Conservation (phyloP, 1,140 invertebrate species). For the Euglossa dilemma region DNA sequence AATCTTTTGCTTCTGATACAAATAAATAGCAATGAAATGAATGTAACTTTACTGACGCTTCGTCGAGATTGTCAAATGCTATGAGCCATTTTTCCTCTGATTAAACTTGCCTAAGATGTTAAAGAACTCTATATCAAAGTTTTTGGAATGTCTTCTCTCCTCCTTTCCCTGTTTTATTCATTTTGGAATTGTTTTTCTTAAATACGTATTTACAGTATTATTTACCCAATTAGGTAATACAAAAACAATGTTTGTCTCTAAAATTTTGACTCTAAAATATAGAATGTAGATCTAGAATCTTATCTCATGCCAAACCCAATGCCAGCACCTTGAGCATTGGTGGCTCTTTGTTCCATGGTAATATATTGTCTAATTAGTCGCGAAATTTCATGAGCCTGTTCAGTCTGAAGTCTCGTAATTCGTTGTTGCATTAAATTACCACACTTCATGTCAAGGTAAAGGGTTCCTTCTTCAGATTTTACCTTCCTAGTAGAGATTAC, state of each 20-base stretch:
- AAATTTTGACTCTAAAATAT: not conserved
- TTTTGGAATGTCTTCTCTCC: not conserved
- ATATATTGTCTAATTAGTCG: conserved; percentile 98
- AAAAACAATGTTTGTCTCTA: not conserved
- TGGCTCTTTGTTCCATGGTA: conserved; percentile 89
- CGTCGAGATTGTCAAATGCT: not conserved
- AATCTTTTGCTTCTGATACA: conserved; percentile 5
- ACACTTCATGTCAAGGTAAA: conserved; percentile 98
- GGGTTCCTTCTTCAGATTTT: conserved; percentile 93
- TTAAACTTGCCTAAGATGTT: not conserved
- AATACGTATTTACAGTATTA: conserved; percentile 21
- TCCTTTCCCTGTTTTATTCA: not conserved
- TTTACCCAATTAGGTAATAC: not conserved
- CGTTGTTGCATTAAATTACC: conserved; percentile 98
- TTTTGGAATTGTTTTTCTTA: not conserved
- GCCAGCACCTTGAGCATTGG: conserved; percentile 72
- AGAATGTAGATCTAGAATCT: conserved; percentile 12
- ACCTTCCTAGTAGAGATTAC: conserved; percentile 98
- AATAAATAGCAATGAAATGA: conserved; percentile 32
- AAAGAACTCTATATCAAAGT: not conserved
- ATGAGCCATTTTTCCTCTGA: not conserved
- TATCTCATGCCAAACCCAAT: conserved; percentile 79
- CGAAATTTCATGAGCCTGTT: conserved; percentile 97
- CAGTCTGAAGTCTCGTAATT: conserved; percentile 97
- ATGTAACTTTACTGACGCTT: not conserved